These are phyloP conservation scores for Gryon sp. DNA, from an alignment of 1,140 invertebrate species.

Conservation along the genomic window DNA sequence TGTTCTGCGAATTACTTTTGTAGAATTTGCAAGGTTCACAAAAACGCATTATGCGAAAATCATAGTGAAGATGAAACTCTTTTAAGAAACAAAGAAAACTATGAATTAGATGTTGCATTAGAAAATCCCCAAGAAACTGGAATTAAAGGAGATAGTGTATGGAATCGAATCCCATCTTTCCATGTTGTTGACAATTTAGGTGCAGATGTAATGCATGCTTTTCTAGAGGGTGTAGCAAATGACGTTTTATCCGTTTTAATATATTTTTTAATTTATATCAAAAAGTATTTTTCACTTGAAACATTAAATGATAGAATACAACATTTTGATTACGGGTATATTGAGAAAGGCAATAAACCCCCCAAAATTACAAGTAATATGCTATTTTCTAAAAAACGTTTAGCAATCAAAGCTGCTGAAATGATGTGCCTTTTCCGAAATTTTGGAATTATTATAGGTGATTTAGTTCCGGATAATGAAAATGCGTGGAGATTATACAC, in stretches of 20 bases:
- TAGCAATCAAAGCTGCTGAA: no score
- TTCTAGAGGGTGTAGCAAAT: slow-evolving; percentile 52
- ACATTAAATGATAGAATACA: slow-evolving; percentile 31
- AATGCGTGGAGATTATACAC: slow-evolving; percentile 29
- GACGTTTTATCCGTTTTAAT: slow-evolving; percentile 56
- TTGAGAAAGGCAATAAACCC: slow-evolving; percentile 41
- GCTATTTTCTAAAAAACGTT: slow-evolving; percentile 14
- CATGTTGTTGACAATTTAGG: slow-evolving; percentile 50
- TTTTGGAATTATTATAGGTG: no score
- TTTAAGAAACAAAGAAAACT: slow-evolving; percentile 38
- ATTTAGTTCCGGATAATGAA: no score
- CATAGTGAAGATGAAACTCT: slow-evolving; percentile 19
- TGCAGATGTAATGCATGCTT: slow-evolving; percentile 65
- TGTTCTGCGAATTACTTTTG: slow-evolving; percentile 56
- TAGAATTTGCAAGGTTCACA: slow-evolving; percentile 51
- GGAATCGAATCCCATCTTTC: slow-evolving; percentile 58
- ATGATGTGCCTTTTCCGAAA: no score
- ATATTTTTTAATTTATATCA: slow-evolving; percentile 36
- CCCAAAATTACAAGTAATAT: slow-evolving; percentile 21
- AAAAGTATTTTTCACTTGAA: slow-evolving; percentile 28
- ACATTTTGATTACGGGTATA: slow-evolving; percentile 40
- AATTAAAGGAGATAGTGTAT: slow-evolving; percentile 52
- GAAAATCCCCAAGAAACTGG: slow-evolving; percentile 38
- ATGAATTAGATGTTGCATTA: slow-evolving; percentile 27
- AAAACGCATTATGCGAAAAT: slow-evolving; percentile 17